Evolutionary conservation across 2,113 vertebrate species (phyloP).

Genomic region (Coturnix japonica): DNA sequence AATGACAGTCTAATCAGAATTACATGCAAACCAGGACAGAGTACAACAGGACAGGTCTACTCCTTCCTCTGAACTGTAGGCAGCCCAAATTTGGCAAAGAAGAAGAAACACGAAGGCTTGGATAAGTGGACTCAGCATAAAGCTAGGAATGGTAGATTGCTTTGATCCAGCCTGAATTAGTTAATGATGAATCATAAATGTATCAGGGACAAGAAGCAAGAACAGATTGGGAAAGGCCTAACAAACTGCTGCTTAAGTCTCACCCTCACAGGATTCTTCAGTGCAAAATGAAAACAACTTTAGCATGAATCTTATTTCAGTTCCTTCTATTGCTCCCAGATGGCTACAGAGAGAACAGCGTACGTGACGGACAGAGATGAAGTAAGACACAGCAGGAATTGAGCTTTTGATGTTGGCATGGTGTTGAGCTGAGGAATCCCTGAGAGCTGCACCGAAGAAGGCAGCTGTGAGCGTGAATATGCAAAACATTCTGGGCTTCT

Average conservation of each 20-base stretch:
- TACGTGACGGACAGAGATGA: neutral
- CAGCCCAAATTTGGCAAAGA: neutral
- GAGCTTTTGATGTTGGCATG: neutral
- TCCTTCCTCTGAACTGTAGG: neutral
- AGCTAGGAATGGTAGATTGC: neutral
- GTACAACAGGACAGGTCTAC: neutral
- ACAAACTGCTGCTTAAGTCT: neutral
- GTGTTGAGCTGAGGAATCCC: slow-evolving; percentile 19
- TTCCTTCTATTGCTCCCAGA: neutral
- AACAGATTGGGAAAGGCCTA: neutral
- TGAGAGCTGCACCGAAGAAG: slow-evolving; percentile 17
- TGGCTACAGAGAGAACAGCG: neutral
- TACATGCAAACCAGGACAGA: neutral
- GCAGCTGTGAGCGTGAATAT: neutral
- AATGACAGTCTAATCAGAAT: neutral
- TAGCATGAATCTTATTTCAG: neutral
- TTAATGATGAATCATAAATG: neutral
- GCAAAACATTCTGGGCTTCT: slow-evolving; percentile 3
- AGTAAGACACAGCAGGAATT: slow-evolving; percentile 1
- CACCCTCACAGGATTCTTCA: neutral
- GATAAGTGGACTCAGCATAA: neutral
- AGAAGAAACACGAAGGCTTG: neutral
- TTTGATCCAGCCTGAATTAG: neutral
- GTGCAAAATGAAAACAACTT: neutral
- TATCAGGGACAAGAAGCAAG: neutral